phyloP scores from a whole-genome alignment of 2,797 vertebrate genomes.

The Lithobates sylvaticus region DNA sequence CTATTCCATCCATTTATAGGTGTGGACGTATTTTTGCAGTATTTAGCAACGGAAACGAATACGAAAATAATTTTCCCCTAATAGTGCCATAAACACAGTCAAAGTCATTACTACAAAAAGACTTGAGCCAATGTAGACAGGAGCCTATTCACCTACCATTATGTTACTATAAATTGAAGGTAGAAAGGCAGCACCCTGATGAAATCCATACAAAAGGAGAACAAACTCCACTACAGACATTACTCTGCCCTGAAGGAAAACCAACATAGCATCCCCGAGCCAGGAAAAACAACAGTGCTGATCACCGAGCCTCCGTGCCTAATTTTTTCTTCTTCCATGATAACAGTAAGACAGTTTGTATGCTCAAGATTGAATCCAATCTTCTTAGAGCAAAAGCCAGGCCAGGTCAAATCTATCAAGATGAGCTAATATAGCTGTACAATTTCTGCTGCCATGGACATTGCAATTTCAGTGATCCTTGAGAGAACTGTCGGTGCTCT shows the following conservation, averaged over 20 bases:
- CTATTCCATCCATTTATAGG: too few species aligned
- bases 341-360: neutral
- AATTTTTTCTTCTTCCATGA: neutral
- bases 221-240: neutral
- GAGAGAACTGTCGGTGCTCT: neutral
- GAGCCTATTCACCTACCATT: neutral
- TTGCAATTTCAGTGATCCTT: neutral
- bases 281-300: neutral
- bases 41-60: neutral
- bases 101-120: too few species aligned
- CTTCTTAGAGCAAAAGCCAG: neutral
- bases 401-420: neutral
- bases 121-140: too few species aligned
- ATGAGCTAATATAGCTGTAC: neutral
- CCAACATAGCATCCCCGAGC: neutral
- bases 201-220: too few species aligned
- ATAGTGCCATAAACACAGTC: too few species aligned
- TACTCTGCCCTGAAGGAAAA: neutral
- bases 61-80: neutral
- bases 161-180: neutral
- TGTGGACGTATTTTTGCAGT: neutral
- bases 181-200: neutral
- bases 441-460: neutral
- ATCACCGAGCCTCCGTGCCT: neutral
- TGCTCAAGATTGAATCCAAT: neutral